Percentiles rank a stretch among this genome's conserved stretches.
Evolutionary conservation across 2,797 vertebrate species (phyloP).

Genomic region (Ctenosaura bakeri): DNA sequence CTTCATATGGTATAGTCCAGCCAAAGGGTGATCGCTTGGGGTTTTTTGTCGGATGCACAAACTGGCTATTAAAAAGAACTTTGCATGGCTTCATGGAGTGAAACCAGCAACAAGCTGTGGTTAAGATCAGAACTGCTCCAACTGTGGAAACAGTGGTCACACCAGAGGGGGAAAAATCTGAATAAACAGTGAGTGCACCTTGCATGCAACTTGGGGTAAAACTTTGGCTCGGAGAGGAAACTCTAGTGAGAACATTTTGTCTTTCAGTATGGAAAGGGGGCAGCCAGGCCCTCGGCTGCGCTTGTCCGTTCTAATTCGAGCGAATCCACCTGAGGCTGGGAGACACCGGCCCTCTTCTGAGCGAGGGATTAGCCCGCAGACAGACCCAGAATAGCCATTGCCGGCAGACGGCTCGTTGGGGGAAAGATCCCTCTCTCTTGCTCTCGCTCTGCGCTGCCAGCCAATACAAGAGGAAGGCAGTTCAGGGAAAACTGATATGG

Average conservation of each 20-base stretch:
- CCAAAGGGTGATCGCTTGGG: too few relatives aligned
- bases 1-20: too few relatives aligned
- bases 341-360: conserved; percentile 42
- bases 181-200: too few relatives aligned
- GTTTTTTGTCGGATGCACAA: neutral
- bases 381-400: conserved; percentile 74
- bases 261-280: conserved; percentile 17
- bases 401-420: conserved; percentile 51
- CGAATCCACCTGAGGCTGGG: conserved; percentile 48
- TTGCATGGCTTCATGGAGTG: too few relatives aligned
- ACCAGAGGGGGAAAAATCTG: too few relatives aligned
- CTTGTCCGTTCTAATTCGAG: conserved; percentile 17
- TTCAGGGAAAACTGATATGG: conserved; percentile 25
- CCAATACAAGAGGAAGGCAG: conserved; percentile 42
- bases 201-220: neutral
- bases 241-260: conserved; percentile 14
- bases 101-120: neutral
- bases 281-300: conserved; percentile 38
- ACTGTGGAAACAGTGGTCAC: neutral
- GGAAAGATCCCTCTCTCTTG: too few relatives aligned
- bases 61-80: neutral
- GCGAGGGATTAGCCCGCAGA: conserved; percentile 58
- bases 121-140: neutral
- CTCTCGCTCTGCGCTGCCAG: neutral
- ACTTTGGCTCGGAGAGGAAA: neutral